These are phyloP conservation scores for Agrenia bidenticulata DNA, from an alignment of 2,888 invertebrate genomes.

Conservation along the genomic window DNA sequence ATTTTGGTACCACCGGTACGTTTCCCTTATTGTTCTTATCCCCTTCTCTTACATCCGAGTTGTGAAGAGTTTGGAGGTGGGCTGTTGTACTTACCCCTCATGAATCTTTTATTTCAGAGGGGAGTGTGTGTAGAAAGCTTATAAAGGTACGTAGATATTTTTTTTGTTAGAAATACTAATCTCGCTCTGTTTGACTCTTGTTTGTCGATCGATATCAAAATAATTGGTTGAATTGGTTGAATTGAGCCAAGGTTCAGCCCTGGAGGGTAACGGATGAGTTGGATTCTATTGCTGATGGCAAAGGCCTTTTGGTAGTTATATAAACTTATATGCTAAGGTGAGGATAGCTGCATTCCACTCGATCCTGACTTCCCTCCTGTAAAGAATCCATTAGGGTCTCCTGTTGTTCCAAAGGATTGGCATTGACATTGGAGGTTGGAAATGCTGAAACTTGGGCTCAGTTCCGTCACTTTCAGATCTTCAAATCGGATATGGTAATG, in stretches of 20 bases:
- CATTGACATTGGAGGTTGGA: conserved; percentile 8
- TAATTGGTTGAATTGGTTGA: conserved; percentile 20
- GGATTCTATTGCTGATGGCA: too few relatives aligned
- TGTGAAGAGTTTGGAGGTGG: too few relatives aligned
- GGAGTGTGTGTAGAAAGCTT: background rate
- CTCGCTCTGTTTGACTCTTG: background rate
- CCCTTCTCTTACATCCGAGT: background rate
- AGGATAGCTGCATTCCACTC: too few relatives aligned
- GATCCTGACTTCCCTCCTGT: conserved; percentile 1
- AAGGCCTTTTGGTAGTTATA: too few relatives aligned
- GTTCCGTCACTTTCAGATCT: background rate
- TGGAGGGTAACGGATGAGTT: background rate
- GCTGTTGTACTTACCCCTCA: background rate
- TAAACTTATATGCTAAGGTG: too few relatives aligned
- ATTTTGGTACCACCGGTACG: background rate
- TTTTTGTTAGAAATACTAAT: background rate
- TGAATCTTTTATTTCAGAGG: background rate
- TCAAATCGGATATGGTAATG: background rate
- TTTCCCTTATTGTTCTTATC: conserved; percentile 2
- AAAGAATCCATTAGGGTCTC: conserved; percentile 13
- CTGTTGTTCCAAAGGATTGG: conserved; percentile 9
- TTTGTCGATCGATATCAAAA: conserved; percentile 22
- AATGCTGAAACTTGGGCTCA: too few relatives aligned
- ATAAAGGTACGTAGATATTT: too few relatives aligned
- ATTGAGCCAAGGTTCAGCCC: conserved; percentile 10